phyloP scores from a whole-genome alignment of 2,888 invertebrate genomes.

The Platycheirus rosarum region DNA sequence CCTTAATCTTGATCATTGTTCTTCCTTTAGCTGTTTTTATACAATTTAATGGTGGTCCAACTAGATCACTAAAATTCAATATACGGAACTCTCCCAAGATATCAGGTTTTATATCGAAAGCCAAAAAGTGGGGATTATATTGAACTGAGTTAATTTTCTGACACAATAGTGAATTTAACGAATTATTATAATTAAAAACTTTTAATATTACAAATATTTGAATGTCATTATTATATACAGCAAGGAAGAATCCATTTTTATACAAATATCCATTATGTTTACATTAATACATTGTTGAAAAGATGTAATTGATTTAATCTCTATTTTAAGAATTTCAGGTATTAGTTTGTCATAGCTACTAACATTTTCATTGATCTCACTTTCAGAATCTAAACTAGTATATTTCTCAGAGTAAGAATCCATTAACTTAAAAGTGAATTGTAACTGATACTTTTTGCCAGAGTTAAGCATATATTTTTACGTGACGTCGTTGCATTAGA shows the following conservation, averaged over 20 bases:
- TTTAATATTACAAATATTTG: not conserved
- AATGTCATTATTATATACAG: not conserved
- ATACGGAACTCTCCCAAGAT: slow-evolving; percentile 2
- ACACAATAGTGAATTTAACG: not conserved
- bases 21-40: not conserved
- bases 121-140: not conserved
- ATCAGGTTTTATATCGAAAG: not conserved
- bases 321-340: not conserved
- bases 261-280: not conserved
- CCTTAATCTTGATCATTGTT: slow-evolving; percentile 4
- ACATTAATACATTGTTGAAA: not conserved
- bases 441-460: too few species aligned
- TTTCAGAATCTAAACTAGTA: not conserved
- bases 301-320: not conserved
- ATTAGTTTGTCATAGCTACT: not conserved
- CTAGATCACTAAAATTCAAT: not conserved
- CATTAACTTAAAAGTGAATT: not conserved
- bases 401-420: not conserved
- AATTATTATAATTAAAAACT: not conserved
- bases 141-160: not conserved
- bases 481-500: not conserved
- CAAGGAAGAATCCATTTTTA: not conserved
- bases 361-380: not conserved
- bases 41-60: slow-evolving; percentile 2
- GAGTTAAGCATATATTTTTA: not conserved